Evolutionary conservation across 64 coral and sea anemone genomes (phyloP).

Genomic region (Montipora efflorescens): DNA sequence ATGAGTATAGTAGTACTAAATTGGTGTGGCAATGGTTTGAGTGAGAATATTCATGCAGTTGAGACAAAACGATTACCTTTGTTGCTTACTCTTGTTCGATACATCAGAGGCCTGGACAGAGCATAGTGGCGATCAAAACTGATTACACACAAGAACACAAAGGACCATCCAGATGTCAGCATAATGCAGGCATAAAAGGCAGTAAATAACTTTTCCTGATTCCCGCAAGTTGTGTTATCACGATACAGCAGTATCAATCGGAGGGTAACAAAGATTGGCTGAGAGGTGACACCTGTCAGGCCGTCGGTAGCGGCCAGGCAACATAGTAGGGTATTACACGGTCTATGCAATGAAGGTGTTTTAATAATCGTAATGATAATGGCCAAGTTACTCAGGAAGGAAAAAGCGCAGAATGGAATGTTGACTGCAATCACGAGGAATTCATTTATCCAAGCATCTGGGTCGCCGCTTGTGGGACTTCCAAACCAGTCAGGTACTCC

Average conservation of each 20-base stretch:
- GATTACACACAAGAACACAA: neutral
- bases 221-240: neutral
- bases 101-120: neutral
- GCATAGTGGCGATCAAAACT: slow-evolving; percentile 33
- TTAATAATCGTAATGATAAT: neutral
- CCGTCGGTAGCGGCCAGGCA: slow-evolving; percentile 8
- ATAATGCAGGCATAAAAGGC: neutral
- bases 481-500: slow-evolving; percentile 10
- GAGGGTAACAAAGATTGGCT: slow-evolving; percentile 2
- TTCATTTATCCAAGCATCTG: neutral
- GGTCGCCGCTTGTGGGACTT: neutral
- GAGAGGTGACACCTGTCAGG: neutral
- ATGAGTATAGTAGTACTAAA: no score
- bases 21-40: no score
- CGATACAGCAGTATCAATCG: neutral
- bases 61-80: neutral
- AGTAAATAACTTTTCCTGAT: neutral
- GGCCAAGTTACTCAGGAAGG: neutral
- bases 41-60: no score
- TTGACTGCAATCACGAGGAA: neutral
- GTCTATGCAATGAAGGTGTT: neutral
- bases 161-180: neutral
- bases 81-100: neutral
- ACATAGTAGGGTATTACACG: slow-evolving; percentile 12
- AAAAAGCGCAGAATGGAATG: neutral